Evolutionary conservation across 1,140 invertebrate genomes (phyloP).

Genomic region (Atta texana): DNA sequence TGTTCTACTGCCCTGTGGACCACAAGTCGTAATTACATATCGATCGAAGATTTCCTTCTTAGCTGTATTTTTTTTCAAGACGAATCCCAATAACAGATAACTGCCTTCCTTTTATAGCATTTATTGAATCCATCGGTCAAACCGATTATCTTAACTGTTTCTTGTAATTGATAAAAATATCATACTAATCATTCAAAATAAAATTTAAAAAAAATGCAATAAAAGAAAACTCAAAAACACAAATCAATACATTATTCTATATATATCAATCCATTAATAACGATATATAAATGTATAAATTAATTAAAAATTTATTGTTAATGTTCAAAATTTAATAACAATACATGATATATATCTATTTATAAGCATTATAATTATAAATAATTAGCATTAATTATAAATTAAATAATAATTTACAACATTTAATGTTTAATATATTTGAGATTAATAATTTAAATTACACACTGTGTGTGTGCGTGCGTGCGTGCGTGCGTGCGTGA

Average conservation of each 20-base stretch:
- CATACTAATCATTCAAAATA: not conserved
- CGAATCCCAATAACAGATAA: slow-evolving; percentile 45
- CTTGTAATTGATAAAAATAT: not conserved
- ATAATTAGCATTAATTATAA: not conserved
- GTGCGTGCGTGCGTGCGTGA: too few species aligned
- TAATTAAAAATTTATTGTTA: not conserved
- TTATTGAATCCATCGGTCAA: slow-evolving; percentile 30
- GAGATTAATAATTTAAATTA: not conserved
- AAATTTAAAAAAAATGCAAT: not conserved
- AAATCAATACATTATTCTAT: not conserved
- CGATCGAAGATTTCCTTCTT: slow-evolving; percentile 49
- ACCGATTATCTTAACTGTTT: not conserved
- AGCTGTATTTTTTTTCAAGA: slow-evolving; percentile 26
- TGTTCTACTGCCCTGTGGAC: slow-evolving; percentile 41
- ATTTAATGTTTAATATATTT: not conserved
- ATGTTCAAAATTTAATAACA: not conserved
- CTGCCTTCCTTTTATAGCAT: slow-evolving; percentile 9
- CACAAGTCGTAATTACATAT: slow-evolving; percentile 70
- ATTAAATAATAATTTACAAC: not conserved
- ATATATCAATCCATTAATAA: not conserved
- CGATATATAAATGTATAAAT: not conserved
- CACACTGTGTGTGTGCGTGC: not conserved
- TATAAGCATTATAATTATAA: too few species aligned
- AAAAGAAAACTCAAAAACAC: not conserved
- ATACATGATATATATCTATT: not conserved